Conservation (phyloP, 1,140 invertebrate genomes). For the Drosophila serrata region DNA sequence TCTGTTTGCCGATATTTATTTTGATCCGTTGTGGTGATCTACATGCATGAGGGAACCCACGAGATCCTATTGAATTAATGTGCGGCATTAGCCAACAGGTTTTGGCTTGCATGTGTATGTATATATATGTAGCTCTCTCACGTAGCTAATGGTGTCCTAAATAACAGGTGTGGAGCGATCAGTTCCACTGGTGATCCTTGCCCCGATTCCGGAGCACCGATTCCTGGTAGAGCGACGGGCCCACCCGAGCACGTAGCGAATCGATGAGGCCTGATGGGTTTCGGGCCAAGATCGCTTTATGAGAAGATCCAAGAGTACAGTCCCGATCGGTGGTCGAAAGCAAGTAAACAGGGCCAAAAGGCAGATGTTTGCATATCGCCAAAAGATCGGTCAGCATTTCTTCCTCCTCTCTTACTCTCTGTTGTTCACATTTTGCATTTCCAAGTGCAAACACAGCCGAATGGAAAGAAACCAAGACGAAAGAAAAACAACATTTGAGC, state of each 20-base stretch:
- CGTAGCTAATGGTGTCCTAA: conserved; percentile 65
- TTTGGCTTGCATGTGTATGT: conserved; percentile 15
- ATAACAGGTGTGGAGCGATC: conserved; percentile 79
- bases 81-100: conserved; percentile 75
- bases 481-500: conserved; percentile 51
- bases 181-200: conserved; percentile 57
- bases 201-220: conserved; percentile 26
- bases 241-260: conserved; percentile 65
- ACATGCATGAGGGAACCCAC: conserved; percentile 55
- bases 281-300: conserved; percentile 1
- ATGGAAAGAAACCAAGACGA: conserved; percentile 24
- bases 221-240: conserved; percentile 27
- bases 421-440: conserved; percentile 72
- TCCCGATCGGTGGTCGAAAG: conserved; percentile 22
- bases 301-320: conserved; percentile 21
- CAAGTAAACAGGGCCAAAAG: conserved; percentile 43
- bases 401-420: conserved; percentile 14
- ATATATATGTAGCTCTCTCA: conserved; percentile 36
- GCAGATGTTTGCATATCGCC: conserved; percentile 77
- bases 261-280: conserved; percentile 48
- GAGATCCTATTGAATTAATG: conserved; percentile 71
- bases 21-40: conserved; percentile 61
- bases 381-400: conserved; percentile 65
- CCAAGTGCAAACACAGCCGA: conserved; percentile 59
- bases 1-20: conserved; percentile 37